Evolutionary conservation across 2,888 invertebrate species (phyloP).

Genomic region (Arge pagana): DNA sequence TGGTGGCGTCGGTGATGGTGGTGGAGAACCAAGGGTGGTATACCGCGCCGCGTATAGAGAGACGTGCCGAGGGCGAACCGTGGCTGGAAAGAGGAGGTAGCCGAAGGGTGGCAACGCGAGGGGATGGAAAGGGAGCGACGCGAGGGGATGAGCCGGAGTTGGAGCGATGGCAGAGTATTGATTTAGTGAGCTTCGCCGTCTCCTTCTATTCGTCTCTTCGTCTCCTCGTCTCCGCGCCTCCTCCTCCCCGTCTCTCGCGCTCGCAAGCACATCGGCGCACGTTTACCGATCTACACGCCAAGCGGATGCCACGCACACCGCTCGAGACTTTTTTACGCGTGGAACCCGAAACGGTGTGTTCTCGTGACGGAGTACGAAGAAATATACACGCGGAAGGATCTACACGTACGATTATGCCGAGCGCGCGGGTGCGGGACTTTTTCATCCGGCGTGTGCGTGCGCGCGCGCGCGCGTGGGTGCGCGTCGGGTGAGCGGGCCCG

Average conservation of each 20-base stretch:
- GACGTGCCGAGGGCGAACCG: constrained; percentile 24
- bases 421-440: too few relatives aligned
- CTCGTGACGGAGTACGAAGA: too few relatives aligned
- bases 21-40: constrained; percentile 29
- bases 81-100: constrained; percentile 30
- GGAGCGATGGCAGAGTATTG: constrained; percentile 60
- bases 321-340: too few relatives aligned
- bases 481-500: too few relatives aligned
- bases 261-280: constrained; percentile 32
- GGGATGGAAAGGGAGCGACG: constrained; percentile 36
- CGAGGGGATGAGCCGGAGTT: constrained; percentile 54
- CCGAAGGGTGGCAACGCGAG: constrained; percentile 36
- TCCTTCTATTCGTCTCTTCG: constrained; percentile 57
- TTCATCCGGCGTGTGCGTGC: too few relatives aligned
- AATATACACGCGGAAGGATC: too few relatives aligned
- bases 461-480: too few relatives aligned
- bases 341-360: too few relatives aligned
- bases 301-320: too few relatives aligned
- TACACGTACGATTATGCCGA: too few relatives aligned
- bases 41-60: constrained; percentile 26
- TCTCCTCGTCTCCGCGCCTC: constrained; percentile 50
- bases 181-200: constrained; percentile 58
- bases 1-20: constrained; percentile 23
- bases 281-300: too few relatives aligned
- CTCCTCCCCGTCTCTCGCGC: constrained; percentile 33